These are phyloP conservation scores for Pseudeuparius sepicola DNA, from an alignment of 2,888 invertebrate genomes.

Conservation along the genomic window DNA sequence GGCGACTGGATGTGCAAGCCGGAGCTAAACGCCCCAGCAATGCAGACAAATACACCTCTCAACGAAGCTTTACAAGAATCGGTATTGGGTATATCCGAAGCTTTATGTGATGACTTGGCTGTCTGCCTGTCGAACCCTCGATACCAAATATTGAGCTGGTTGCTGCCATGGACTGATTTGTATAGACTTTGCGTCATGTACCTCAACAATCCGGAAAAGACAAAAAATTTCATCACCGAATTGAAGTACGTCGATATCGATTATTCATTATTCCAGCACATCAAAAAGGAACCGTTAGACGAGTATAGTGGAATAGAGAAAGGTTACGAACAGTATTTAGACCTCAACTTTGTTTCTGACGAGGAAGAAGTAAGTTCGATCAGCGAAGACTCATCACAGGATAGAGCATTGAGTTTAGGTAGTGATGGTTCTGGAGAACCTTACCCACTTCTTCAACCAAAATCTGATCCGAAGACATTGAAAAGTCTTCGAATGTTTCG, in stretches of 20 bases:
- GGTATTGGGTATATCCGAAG: conserved; percentile 52
- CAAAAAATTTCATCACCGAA: conserved; percentile 57
- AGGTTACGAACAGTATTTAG: conserved; percentile 33
- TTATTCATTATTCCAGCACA: conserved; percentile 47
- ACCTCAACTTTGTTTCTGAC: conserved; percentile 28
- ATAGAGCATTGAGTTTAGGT: conserved; percentile 40
- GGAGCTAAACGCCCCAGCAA: conserved; percentile 30
- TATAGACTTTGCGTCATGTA: conserved; percentile 48
- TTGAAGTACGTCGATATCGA: conserved; percentile 67
- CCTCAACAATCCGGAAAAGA: conserved; percentile 47
- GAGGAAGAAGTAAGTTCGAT: conserved; percentile 28
- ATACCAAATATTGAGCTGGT: conserved; percentile 63
- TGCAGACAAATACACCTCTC: conserved; percentile 36
- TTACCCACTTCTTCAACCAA: conserved; percentile 22
- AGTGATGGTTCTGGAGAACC: conserved; percentile 37
- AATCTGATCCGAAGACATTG: conserved; percentile 43
- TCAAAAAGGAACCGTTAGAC: conserved; percentile 47
- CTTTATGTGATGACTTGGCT: conserved; percentile 59
- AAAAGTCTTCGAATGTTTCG: conserved; percentile 45
- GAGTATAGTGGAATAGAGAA: conserved; percentile 33
- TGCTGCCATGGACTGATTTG: conserved; percentile 49
- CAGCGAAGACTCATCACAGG: conserved; percentile 42
- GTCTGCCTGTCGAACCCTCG: conserved; percentile 61
- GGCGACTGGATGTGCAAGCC: conserved; percentile 36
- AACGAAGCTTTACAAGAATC: conserved; percentile 44